Base-by-base conservation (phyloP, 2,113 vertebrate species). In the Nipponia nippon region DNA sequence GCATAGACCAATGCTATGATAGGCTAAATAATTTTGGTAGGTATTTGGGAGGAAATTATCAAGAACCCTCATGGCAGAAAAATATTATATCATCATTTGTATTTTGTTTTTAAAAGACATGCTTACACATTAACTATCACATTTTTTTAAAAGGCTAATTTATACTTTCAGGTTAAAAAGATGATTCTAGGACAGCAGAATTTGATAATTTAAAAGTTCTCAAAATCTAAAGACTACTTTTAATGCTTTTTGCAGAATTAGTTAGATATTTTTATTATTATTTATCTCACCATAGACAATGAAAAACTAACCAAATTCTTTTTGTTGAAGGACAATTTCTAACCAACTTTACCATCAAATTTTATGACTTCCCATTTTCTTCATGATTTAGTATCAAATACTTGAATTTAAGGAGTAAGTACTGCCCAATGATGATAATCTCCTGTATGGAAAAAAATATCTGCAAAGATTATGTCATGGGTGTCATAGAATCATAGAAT, bases 401-500 rank as follows among this genome's bases (percentile, higher is more conserved):
- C 23, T 83, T 77, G 53, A 86, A 73, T 56, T 58, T 44, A 66
- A 83, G 6, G 26, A 59, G 9, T 58, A 71, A 50, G 1, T 62
- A 83, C 7, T 42, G 20, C 26, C 27, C 30, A 56, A 49, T 11
- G 7, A 53, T 4, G 3, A 23, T 44, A 61, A 67, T 55, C 18
- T 50, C 17, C 25, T 44, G 14, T 19, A 44, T 0, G 4, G 22
- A 56, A 94, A 86, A 63, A 42, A 3, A 46, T 7, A 15, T 11
- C 18, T 69, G 11, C 16, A 82, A 82, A 63, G 34, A 61, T 71
- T 52, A 1, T 46, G 7, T 29, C 6, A 73, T 36, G 7, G 11
- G 7, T 78, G 71, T 62, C 0, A 0, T 25, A 38, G 38, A 38
- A 38, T 38, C 38, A 38, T 38, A 38, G 38, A 38, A 38, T 38